Conservation (phyloP, 37 sponge, comb jelly and placozoan species). For the Aplysina aerophoba region DNA sequence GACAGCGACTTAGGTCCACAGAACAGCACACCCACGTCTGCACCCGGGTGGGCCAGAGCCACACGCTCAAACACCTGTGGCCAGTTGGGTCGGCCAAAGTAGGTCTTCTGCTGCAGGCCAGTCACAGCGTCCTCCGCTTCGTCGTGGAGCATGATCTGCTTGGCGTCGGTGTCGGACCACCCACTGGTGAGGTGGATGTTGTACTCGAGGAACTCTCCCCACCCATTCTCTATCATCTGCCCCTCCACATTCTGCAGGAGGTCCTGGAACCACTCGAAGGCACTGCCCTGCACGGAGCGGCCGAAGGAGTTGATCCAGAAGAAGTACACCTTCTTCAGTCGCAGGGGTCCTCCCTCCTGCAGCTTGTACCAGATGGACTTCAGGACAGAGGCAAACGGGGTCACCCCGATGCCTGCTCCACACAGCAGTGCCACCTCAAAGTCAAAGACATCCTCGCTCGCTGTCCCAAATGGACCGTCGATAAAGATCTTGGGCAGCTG, state of each 20-base stretch:
- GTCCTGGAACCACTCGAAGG: conserved; percentile 94
- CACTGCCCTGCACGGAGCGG: background rate
- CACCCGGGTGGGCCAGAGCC: conserved; percentile 75
- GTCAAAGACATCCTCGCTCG: conserved; percentile 95
- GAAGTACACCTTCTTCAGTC: conserved; percentile 91
- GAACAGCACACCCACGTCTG: conserved; percentile 93
- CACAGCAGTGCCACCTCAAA: conserved; percentile 80
- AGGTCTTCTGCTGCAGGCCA: conserved; percentile 87
- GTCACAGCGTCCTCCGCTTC: conserved; percentile 84
- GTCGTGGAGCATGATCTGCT: conserved; percentile 70
- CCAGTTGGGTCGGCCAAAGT: conserved; percentile 95
- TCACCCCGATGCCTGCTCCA: conserved; percentile 96
- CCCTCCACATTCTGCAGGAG: conserved; percentile 75
- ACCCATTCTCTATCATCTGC: conserved; percentile 51
- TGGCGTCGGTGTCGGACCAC: conserved; percentile 73
- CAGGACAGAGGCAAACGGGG: conserved; percentile 95
- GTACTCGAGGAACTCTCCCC: conserved; percentile 75
- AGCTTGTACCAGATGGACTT: conserved; percentile 89
- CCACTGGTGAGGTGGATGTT: conserved; percentile 90
- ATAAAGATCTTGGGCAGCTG: conserved; percentile 85
- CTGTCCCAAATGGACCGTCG: conserved; percentile 98
- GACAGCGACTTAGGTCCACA: conserved; percentile 94
- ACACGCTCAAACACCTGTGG: conserved; percentile 78
- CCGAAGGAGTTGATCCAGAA: conserved; percentile 80
- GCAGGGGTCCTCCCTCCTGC: conserved; percentile 39